Evolutionary conservation across 2,113 vertebrate genomes (phyloP), one percentile per base, ranked within the genome.

Genomic region (Epinephelus fuscoguttatus): DNA sequence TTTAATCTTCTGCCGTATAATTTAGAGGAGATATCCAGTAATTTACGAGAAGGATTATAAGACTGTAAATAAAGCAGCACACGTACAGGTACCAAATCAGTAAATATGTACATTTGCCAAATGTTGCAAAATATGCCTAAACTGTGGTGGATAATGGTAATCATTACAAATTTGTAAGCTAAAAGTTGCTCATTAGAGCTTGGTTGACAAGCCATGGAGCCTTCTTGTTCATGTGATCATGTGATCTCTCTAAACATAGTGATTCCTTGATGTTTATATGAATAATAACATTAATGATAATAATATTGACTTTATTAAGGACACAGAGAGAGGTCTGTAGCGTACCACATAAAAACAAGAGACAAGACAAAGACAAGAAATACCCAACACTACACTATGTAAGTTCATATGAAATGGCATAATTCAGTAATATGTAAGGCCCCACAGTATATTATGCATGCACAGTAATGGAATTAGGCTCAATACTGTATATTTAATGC

Each of bases 1-100:
- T 71, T 37, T 37, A 53, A 15, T 72, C 23, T 14, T 57, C 40
- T 71, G n/a, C n/a, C 53, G 37, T 83, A 52, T 37, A 9, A 70
- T 73, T 77, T 17, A 33, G 45, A 19, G 3, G 23, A 25, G 15
- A 69, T 40, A 55, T 18, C 14, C n/a, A 27, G 25, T 75, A 0
- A 42, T 57, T 37, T 27, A 68, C 25, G 7, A 42, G 5, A 15
- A 21, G 4, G 45, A 71, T 73, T 53, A 42, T 42, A 52, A 62
- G 7, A n/a, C 55, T 40, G 7, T 55, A 19, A 56, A 56, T 62
- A 52, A 74, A 72, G n/a, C 15, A 27, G 52, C 14, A 2, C 52
- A 6, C 6, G 6, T 53, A 69, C 21, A 1, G 17, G n/a, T 3
- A 37, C n/a, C n/a, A 6, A 40, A 69, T 59, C 33, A 67, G 21